These are phyloP conservation scores for Siphlonurus alternatus DNA, from an alignment of 2,888 invertebrate genomes.

Conservation along the genomic window DNA sequence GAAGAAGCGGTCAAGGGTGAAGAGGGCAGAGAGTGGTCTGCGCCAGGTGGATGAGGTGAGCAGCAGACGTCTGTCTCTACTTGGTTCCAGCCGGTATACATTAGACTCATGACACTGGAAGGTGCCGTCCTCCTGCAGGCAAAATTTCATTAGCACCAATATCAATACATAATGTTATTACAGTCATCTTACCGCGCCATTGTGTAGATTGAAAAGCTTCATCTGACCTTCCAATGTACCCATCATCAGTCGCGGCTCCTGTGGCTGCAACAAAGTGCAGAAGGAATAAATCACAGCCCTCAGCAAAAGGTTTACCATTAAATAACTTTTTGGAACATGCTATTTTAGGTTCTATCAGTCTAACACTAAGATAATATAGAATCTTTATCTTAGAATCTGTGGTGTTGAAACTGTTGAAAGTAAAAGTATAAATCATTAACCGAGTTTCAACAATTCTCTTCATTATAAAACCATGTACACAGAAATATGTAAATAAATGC, in stretches of 20 bases:
- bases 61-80: conserved; percentile 56
- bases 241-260: conserved; percentile 51
- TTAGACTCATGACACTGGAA: conserved; percentile 75
- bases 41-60: conserved; percentile 79
- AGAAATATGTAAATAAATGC: too few relatives aligned
- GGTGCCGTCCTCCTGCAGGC: conserved; percentile 48
- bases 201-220: conserved; percentile 68
- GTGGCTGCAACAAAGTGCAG: conserved; percentile 33
- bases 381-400: too few relatives aligned
- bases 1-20: conserved; percentile 44
- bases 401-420: too few relatives aligned
- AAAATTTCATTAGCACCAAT: neutral
- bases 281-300: too few relatives aligned
- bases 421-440: too few relatives aligned
- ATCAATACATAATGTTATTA: neutral
- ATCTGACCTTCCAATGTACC: conserved; percentile 87
- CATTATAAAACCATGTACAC: too few relatives aligned
- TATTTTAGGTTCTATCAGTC: too few relatives aligned
- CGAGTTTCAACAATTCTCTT: too few relatives aligned
- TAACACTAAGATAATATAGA: too few relatives aligned
- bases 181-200: conserved; percentile 35
- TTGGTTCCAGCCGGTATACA: conserved; percentile 61
- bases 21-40: conserved; percentile 62
- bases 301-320: too few relatives aligned
- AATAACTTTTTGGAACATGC: too few relatives aligned